Percentiles rank a stretch among this genome's conserved stretches.
Conservation (phyloP, 2,113 vertebrate genomes). For the Cisticola juncidis region DNA sequence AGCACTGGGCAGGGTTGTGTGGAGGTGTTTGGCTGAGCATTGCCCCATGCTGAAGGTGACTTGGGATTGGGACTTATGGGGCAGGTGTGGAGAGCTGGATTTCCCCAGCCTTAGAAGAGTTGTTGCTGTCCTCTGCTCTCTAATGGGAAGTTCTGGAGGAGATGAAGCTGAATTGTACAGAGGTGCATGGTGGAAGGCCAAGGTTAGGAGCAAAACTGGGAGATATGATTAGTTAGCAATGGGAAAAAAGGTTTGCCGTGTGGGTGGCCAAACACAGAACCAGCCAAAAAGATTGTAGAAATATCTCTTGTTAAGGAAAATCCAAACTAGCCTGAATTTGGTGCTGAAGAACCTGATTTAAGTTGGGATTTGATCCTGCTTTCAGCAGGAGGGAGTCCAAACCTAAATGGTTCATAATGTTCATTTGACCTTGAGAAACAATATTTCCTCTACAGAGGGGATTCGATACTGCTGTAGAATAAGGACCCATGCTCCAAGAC, state of each 20-base stretch:
- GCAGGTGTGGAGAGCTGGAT: background rate
- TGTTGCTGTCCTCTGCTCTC: background rate
- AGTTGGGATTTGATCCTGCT: background rate
- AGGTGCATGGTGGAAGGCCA: accelerated
- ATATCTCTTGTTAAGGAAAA: background rate
- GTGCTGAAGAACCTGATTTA: background rate
- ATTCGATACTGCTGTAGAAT: background rate
- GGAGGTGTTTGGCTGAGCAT: accelerated
- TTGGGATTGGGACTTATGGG: background rate
- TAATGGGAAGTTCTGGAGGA: background rate
- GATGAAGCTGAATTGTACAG: background rate
- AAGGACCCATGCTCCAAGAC: background rate
- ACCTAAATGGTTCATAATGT: background rate
- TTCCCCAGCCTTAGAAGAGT: background rate
- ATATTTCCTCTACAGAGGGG: accelerated
- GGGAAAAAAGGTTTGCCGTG: background rate
- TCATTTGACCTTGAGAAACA: background rate
- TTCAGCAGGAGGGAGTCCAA: background rate
- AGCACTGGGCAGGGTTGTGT: background rate
- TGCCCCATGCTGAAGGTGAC: background rate
- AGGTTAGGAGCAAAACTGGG: background rate
- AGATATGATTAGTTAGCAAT: background rate
- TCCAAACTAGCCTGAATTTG: background rate
- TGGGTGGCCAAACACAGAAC: background rate
- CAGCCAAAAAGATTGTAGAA: background rate